Evolutionary conservation across 35 echinoderm and acorn worm species (phyloP).

Genomic region (Heliocidaris tuberculata): DNA sequence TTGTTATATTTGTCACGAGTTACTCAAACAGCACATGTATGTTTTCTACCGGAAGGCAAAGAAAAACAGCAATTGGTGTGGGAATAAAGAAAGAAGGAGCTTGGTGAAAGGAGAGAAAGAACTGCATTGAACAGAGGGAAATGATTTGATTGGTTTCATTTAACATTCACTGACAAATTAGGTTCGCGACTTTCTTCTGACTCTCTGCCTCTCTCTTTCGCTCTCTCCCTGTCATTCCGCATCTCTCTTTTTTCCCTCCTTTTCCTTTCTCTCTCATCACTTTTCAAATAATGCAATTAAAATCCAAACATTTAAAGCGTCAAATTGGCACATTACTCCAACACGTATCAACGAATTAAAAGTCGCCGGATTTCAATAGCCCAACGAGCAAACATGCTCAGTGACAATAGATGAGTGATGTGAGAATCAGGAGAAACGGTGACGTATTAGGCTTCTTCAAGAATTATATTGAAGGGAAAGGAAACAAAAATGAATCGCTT

Average conservation of each 20-base stretch:
- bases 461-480: not conserved
- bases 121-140: not conserved
- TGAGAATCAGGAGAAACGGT: not conserved
- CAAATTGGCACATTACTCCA: constrained; percentile 25
- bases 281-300: not conserved
- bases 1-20: no score
- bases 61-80: no score
- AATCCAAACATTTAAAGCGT: constrained; percentile 8
- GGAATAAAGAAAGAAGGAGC: not conserved
- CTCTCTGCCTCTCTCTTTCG: not conserved
- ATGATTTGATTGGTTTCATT: not conserved
- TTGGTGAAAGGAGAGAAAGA: not conserved
- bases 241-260: not conserved
- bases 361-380: constrained; percentile 24
- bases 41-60: no score
- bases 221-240: no score
- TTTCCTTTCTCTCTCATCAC: not conserved
- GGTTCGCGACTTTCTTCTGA: not conserved
- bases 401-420: not conserved
- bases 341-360: constrained; percentile 38
- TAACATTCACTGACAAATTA: not conserved
- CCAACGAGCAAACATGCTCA: constrained; percentile 18
- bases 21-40: no score
- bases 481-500: not conserved
- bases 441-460: not conserved